Evolutionary conservation across 23 tunicate species (phyloP).

Genomic region (Corella eumyota): DNA sequence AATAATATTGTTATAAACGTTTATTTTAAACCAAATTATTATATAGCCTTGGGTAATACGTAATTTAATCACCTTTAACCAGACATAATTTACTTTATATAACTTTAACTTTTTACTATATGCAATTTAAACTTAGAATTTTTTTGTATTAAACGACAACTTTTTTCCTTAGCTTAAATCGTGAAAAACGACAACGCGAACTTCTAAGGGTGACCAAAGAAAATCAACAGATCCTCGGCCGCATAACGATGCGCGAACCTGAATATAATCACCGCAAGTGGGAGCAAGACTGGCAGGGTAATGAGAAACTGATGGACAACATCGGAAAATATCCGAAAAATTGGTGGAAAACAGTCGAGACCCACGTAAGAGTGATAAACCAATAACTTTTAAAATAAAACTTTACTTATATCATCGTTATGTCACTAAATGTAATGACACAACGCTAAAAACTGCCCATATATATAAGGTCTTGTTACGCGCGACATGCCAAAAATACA

Average conservation of each 20-base stretch:
- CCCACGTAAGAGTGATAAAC: slow-evolving; percentile 50
- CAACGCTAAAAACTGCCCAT: no score
- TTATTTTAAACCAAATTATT: not conserved
- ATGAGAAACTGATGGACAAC: slow-evolving; percentile 88
- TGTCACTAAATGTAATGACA: no score
- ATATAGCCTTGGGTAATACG: no score
- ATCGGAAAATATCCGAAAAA: slow-evolving; percentile 94
- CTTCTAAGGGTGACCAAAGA: slow-evolving; percentile 79
- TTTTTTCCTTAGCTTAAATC: slow-evolving; percentile 46
- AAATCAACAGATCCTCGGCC: slow-evolving; percentile 71
- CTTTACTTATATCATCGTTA: no score
- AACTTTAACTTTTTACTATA: no score
- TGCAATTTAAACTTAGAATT: no score
- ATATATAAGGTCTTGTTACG: no score
- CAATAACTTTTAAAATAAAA: no score
- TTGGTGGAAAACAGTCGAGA: slow-evolving; percentile 89
- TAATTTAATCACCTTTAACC: no score
- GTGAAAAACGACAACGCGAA: slow-evolving; percentile 86
- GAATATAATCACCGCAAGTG: slow-evolving; percentile 78
- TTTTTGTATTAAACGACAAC: no score
- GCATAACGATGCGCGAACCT: slow-evolving; percentile 81
- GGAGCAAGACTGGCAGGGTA: slow-evolving; percentile 76
- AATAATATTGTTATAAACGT: not conserved
- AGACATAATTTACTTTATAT: no score
- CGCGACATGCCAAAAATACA: no score